Percentiles rank a stretch among this genome's conserved stretches.
Evolutionary conservation across 1,140 invertebrate species (phyloP).

Genomic region (Danaus melanippus): DNA sequence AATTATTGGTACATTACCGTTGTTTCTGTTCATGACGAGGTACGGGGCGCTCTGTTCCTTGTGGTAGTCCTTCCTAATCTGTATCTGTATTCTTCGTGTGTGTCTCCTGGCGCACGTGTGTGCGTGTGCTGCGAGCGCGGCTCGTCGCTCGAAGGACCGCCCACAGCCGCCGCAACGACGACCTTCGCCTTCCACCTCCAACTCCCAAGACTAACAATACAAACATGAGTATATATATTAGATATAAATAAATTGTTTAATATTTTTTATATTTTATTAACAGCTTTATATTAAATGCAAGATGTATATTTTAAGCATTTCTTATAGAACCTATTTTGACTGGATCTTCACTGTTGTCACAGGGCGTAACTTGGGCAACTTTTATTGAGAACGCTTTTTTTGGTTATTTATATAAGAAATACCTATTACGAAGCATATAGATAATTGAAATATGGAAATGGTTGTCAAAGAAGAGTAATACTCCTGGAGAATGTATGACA

Average conservation of each 20-base stretch:
- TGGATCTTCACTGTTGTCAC: too few relatives aligned
- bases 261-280: too few relatives aligned
- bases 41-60: conserved; percentile 27
- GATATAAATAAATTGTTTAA: too few relatives aligned
- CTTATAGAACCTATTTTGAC: too few relatives aligned
- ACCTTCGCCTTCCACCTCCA: conserved; percentile 72
- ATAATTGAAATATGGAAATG: too few relatives aligned
- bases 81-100: conserved; percentile 43
- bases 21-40: neutral
- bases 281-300: too few relatives aligned
- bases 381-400: too few relatives aligned
- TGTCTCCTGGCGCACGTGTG: conserved; percentile 66
- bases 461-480: neutral
- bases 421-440: neutral
- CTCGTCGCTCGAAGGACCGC: conserved; percentile 77
- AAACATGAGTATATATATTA: too few relatives aligned
- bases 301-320: too few relatives aligned
- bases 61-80: conserved; percentile 58
- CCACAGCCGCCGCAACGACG: conserved; percentile 79
- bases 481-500: too few relatives aligned
- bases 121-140: conserved; percentile 77
- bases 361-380: too few relatives aligned
- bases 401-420: neutral
- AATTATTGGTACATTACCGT: too few relatives aligned
- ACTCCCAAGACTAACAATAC: conserved; percentile 68